Evolutionary conservation across 2,888 invertebrate genomes (phyloP), one percentile per base, ranked within the genome.

Genomic region (Xestia xanthographa): DNA sequence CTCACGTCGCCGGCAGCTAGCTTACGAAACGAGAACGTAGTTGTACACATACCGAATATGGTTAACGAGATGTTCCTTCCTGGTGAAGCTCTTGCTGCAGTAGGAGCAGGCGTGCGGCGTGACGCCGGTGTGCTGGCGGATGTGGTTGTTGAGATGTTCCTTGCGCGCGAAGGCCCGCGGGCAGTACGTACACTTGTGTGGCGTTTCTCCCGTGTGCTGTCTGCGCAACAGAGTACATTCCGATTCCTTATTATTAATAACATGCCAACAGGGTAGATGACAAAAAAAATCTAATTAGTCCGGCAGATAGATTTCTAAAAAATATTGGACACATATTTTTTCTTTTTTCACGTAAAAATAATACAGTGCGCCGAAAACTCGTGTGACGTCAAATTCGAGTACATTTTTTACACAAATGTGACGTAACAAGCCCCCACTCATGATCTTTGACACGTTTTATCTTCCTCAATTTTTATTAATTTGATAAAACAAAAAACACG

Each of bases 91-190:
- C 93, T 98, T 97, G 94, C 96, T 97, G 94, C 98, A 98, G 93
- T 97, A 98, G 89, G 97, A 97, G 94, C 98, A 98, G 86, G 97
- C 95, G 92, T 98, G 98, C 75, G 98, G 98, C 86, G 97, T 97
- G 95, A 97, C 97, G 75, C 98, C 97, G 66, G 97, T 97, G 92
- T 97, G 97, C 87, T 98, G 98, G 95, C 98, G 97, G 92, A 98
- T 97, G 97, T 98, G 98, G 96, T 98, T 98, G 97, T 98, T 98
- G 94, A 98, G 98, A 93, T 98, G 98, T 95, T 98, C 98, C 97
- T 98, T 98, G 91, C 98, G 97, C 88, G 98, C 98, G 96, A 96
- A 97, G 88, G 95, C 94, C 88, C 96, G 95, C 91, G 95, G 92
- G 89, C 96, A 96, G 92, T 84, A 94, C 96, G 98, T 97, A 93